phyloP scores from a whole-genome alignment of 2,888 invertebrate genomes.

The Biston stratarius region DNA sequence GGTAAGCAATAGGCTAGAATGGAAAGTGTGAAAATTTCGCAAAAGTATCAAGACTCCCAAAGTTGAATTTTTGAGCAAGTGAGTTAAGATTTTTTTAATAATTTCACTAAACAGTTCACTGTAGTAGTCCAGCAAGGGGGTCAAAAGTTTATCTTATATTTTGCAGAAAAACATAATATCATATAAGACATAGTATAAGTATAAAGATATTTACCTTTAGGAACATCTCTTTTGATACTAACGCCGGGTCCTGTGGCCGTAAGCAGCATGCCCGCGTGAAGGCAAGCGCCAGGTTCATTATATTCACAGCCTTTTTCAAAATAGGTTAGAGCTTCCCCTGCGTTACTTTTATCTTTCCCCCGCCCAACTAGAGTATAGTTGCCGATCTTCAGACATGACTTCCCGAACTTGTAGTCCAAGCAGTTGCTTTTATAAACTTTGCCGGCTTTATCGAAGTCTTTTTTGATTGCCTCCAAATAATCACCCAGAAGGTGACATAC shows the following conservation, averaged over 20 bases:
- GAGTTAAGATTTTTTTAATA: too few species aligned
- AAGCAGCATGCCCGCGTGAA: constrained; percentile 91
- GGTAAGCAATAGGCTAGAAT: too few species aligned
- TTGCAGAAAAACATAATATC: not conserved
- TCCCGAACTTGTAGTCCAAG: constrained; percentile 92
- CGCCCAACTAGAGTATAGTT: constrained; percentile 90
- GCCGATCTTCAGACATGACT: constrained; percentile 96
- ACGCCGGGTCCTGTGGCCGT: constrained; percentile 87
- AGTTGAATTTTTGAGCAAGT: too few species aligned
- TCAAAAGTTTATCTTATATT: not conserved
- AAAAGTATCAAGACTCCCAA: too few species aligned
- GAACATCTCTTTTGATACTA: constrained; percentile 85
- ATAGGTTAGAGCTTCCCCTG: constrained; percentile 88
- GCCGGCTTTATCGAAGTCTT: constrained; percentile 92
- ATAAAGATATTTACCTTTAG: constrained; percentile 78
- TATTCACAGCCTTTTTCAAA: constrained; percentile 93
- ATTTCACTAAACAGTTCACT: too few species aligned
- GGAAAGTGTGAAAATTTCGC: too few species aligned
- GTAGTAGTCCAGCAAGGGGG: not conserved
- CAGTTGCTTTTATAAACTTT: constrained; percentile 95
- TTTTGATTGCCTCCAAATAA: constrained; percentile 94
- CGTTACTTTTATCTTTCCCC: constrained; percentile 83
- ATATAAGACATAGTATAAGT: not conserved
- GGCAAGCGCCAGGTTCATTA: constrained; percentile 90
- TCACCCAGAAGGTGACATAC: constrained; percentile 97